Conservation (phyloP, 2,888 invertebrate species). For the Eupithecia insigniata region DNA sequence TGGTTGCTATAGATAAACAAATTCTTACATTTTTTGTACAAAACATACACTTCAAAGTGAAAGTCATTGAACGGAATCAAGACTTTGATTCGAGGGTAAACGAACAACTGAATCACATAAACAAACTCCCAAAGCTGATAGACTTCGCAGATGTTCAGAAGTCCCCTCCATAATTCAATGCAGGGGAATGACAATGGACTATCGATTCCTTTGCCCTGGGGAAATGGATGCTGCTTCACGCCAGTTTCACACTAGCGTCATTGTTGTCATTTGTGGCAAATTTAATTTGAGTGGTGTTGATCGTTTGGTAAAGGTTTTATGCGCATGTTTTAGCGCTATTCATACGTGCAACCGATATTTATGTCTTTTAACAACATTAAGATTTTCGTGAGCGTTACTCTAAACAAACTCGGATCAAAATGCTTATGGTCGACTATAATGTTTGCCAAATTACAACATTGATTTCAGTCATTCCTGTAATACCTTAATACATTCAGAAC, state of each 20-base stretch:
- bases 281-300: slow-evolving; percentile 15
- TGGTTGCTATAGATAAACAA: background rate
- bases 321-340: background rate
- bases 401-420: background rate
- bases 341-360: background rate
- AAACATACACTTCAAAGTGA: slow-evolving; percentile 8
- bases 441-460: background rate
- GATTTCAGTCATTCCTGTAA: background rate
- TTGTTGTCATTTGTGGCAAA: slow-evolving; percentile 29
- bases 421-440: background rate
- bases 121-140: slow-evolving; percentile 74
- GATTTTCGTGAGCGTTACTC: background rate
- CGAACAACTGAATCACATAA: slow-evolving; percentile 54
- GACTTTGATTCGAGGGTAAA: slow-evolving; percentile 28
- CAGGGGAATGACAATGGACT: slow-evolving; percentile 67
- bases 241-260: slow-evolving; percentile 25
- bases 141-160: slow-evolving; percentile 71
- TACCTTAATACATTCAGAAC: slow-evolving; percentile 31
- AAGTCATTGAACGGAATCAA: slow-evolving; percentile 16
- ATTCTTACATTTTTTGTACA: background rate
- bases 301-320: background rate
- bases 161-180: slow-evolving; percentile 76
- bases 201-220: slow-evolving; percentile 61
- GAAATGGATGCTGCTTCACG: slow-evolving; percentile 30
- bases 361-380: background rate